Evolutionary conservation across 92 coral and sea anemone genomes (phyloP), one percentile per base, ranked within the genome.

Genomic region (Scolanthus callimorphus): DNA sequence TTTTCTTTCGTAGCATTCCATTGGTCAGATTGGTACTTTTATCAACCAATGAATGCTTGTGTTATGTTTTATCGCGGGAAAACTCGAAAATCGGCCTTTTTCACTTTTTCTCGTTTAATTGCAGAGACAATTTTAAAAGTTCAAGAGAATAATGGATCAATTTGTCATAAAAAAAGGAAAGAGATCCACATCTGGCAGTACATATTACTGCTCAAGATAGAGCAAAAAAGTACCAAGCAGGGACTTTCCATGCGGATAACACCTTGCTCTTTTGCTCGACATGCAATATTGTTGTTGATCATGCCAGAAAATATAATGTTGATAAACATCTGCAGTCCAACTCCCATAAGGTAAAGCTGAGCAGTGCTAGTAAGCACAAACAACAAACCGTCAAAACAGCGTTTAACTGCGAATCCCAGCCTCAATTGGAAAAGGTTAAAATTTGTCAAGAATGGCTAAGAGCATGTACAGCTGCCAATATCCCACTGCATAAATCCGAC

Each of bases 391-490:
- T 76, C 0, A 67, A 76, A 51, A 67, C 74, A 1, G 34, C 55
- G 10, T 67, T 67, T 20, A 43, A 67, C 19, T 55, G 55, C 22
- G 55, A 76, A 30, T 58, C 69, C 1, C 9, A 15, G 1, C 30
- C 75, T 2, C 75, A 67, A 4, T 51, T 25, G 25, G 81, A 74
- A 30, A 73, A 73, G 26, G 74, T 73, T 10, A 63, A 55, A 51
- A 53, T 75, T 12, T 82, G 80, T 39, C 83, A 75, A 10, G 79
- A 70, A 49, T 82, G 83, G 89, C 68, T 76, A 13, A 69, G 37
- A 13, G 79, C 46, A 13, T 82, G 83, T 25, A 27, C 70, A 1
- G 83, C 83, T 4, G 69, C 75, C 3, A 82, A 82, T 27, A 82
- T 76, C 51, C 83, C 89, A 24, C 43, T 82, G 22, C 31, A 63